Evolutionary conservation across 2,113 vertebrate species (phyloP).

Genomic region (Pica pica): DNA sequence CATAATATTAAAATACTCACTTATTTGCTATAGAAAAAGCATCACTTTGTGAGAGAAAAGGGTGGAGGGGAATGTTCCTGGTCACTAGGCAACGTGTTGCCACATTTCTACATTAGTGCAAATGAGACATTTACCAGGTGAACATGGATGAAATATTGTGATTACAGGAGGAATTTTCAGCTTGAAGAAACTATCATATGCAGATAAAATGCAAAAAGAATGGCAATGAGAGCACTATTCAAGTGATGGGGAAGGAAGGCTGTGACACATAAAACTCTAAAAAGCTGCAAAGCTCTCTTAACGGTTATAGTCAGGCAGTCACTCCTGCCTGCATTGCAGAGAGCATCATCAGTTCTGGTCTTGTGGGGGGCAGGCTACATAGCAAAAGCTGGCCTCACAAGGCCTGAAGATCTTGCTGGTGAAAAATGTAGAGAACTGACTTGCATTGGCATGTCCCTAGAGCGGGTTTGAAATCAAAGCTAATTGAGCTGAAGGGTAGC

Average conservation of each 20-base stretch:
- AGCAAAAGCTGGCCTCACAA: not conserved
- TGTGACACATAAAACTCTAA: not conserved
- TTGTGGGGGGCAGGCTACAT: accelerated
- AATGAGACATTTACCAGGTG: not conserved
- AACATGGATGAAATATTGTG: not conserved
- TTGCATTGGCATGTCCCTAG: not conserved
- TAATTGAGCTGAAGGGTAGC: not conserved
- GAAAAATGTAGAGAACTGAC: not conserved
- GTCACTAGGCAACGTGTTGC: conserved; percentile 15
- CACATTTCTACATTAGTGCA: not conserved
- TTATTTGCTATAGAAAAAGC: not conserved
- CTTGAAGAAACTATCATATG: not conserved
- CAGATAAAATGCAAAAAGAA: not conserved
- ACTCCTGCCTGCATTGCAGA: not conserved
- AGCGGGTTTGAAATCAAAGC: not conserved
- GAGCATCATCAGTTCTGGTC: not conserved
- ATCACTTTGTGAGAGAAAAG: not conserved
- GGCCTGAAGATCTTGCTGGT: not conserved
- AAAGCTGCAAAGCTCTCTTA: not conserved
- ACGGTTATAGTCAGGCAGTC: not conserved
- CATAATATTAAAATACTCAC: not conserved
- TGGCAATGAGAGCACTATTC: not conserved
- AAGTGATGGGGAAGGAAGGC: not conserved
- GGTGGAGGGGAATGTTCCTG: not conserved
- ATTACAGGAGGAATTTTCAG: not conserved